Evolutionary conservation across 2,113 vertebrate genomes (phyloP).

Genomic region (cat (Felis catus)): F.catus_Fca126_mat1.0 CM031420.1:111284501-111285000

Average conservation of each 20-base stretch:
- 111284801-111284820: neutral
- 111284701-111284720: neutral
- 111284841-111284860: neutral
- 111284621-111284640: neutral
- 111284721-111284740: neutral
- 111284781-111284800: neutral
- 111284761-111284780: neutral
- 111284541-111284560: neutral
- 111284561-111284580: neutral
- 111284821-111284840: neutral
- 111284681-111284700: neutral
- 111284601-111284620: neutral
- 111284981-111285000: neutral
- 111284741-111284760: neutral
- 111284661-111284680: neutral
- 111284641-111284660: no score
- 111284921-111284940: neutral
- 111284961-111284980: neutral
- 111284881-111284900: neutral
- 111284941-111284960: neutral
- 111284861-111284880: neutral
- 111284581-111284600: neutral
- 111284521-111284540: neutral
- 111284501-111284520: neutral
- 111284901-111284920: constrained; percentile 10